Conservation (phyloP, 2,888 invertebrate genomes). For the Hyposoter didymator region DNA sequence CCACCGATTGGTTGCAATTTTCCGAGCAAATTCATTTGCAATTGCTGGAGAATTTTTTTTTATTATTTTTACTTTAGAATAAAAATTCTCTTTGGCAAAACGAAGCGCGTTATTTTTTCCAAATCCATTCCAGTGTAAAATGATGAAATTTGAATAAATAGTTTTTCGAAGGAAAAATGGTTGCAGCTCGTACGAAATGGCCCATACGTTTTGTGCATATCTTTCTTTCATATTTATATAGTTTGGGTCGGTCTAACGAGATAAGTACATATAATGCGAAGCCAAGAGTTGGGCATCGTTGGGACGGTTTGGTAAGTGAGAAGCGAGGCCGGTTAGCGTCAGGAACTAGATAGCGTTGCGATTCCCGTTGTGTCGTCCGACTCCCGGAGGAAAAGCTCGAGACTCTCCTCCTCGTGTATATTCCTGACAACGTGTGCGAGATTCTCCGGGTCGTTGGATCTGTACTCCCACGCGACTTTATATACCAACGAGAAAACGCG, state of each 20-base stretch:
- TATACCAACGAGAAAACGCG: constrained; percentile 36
- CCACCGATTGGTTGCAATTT: too few species aligned
- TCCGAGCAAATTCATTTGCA: neutral
- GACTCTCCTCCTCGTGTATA: constrained; percentile 33
- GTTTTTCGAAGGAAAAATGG: neutral
- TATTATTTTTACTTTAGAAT: neutral
- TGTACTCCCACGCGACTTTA: constrained; percentile 75
- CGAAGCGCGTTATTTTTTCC: neutral
- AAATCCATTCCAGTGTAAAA: neutral
- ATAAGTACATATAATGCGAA: constrained; percentile 60
- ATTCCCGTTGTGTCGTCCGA: constrained; percentile 59
- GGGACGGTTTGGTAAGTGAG: constrained; percentile 54
- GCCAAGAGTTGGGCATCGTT: constrained; percentile 49
- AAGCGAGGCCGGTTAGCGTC: constrained; percentile 59
- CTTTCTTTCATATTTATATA: neutral
- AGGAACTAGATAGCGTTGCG: constrained; percentile 62
- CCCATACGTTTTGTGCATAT: constrained; percentile 3
- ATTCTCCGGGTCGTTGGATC: constrained; percentile 79
- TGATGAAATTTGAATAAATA: neutral
- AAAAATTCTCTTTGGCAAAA: neutral
- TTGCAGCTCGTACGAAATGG: neutral
- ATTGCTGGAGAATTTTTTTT: neutral
- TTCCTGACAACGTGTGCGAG: constrained; percentile 48
- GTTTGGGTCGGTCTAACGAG: constrained; percentile 53
- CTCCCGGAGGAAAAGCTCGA: constrained; percentile 60